These are phyloP conservation scores for Hypercompe scribonia DNA, from an alignment of 2,888 invertebrate species.

Conservation along the genomic window DNA sequence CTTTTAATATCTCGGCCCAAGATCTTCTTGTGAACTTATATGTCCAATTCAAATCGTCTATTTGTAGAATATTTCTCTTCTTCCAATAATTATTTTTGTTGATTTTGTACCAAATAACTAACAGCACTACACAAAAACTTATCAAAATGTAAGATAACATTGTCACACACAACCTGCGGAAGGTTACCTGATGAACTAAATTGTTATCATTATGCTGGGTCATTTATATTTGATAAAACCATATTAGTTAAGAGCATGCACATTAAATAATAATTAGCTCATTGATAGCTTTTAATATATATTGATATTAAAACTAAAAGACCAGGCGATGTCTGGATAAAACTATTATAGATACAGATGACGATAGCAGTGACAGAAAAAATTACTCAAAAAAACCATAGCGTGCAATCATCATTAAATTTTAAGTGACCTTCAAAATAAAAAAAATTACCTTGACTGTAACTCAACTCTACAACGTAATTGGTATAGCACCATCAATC, in stretches of 20 bases:
- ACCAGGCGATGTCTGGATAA: neutral
- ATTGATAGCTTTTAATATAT: neutral
- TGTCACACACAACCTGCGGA: neutral
- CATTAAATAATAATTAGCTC: slow-evolving; percentile 1
- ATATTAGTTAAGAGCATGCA: neutral
- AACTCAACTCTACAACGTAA: neutral
- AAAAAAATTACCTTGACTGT: neutral
- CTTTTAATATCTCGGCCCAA: slow-evolving; percentile 63
- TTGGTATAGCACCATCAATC: neutral
- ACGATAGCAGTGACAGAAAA: neutral
- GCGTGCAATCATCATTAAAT: neutral
- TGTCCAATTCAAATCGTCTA: slow-evolving; percentile 53
- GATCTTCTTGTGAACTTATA: slow-evolving; percentile 63
- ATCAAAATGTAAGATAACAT: slow-evolving; percentile 22
- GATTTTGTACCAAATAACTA: slow-evolving; percentile 24
- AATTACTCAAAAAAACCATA: neutral
- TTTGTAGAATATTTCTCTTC: slow-evolving; percentile 62
- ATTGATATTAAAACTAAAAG: neutral
- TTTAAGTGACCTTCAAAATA: neutral
- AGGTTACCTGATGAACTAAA: slow-evolving; percentile 13
- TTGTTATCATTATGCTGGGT: neutral
- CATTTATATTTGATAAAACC: slow-evolving; percentile 2
- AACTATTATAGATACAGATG: neutral
- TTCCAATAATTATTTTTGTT: slow-evolving; percentile 64
- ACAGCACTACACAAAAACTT: slow-evolving; percentile 16